Evolutionary conservation across 2,797 vertebrate species (phyloP).

Genomic region (Microctenopoma steveboyesi): DNA sequence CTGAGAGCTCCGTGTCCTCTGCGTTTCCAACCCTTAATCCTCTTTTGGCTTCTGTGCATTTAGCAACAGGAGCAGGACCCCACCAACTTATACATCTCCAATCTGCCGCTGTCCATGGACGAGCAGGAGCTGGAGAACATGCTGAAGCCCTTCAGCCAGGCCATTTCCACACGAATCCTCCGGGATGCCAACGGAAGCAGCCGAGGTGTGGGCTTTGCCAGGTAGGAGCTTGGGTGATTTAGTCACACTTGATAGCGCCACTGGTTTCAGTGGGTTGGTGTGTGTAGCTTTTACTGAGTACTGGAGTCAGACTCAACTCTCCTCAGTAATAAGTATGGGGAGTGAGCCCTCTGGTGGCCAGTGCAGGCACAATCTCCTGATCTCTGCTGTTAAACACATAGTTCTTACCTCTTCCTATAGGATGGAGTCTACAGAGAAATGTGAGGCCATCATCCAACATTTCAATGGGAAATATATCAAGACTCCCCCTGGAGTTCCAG

Average conservation of each 20-base stretch:
- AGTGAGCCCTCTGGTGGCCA: constrained; percentile 65
- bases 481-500: constrained; percentile 91
- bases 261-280: background rate
- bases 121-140: constrained; percentile 94
- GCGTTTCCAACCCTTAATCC: constrained; percentile 15
- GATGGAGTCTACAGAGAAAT: constrained; percentile 98
- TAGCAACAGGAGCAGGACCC: constrained; percentile 99
- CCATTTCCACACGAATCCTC: constrained; percentile 94
- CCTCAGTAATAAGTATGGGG: background rate
- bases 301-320: constrained; percentile 7
- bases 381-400: background rate
- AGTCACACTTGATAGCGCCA: background rate
- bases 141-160: constrained; percentile 95
- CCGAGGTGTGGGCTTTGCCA: constrained; percentile 94
- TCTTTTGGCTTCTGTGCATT: constrained; percentile 10
- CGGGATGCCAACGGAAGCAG: constrained; percentile 91
- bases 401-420: constrained; percentile 64
- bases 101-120: constrained; percentile 92
- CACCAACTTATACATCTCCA: constrained; percentile 96
- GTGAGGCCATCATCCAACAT: constrained; percentile 95
- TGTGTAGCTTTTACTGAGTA: background rate
- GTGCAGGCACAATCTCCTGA: background rate
- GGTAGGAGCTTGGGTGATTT: constrained; percentile 75
- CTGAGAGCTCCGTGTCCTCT: background rate
- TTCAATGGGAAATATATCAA: constrained; percentile 98